These are phyloP conservation scores for Lipotes vexillifer DNA, from an alignment of 2,113 vertebrate genomes.

Conservation along the genomic window DNA sequence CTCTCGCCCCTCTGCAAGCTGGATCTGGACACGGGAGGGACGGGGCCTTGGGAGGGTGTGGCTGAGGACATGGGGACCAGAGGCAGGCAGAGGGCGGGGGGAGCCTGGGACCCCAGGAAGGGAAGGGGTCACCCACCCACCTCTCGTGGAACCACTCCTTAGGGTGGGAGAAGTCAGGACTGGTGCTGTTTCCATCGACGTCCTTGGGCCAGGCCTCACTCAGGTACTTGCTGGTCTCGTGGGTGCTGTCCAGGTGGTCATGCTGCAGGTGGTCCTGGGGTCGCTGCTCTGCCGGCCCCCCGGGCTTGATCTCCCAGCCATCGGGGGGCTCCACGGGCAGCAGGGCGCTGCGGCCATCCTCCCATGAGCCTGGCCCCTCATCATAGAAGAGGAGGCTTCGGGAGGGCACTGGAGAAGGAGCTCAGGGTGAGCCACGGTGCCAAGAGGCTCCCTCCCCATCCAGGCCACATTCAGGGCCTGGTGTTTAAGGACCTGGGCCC, in stretches of 20 bases:
- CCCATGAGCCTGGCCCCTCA: conserved; percentile 87
- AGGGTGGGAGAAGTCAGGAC: conserved; percentile 79
- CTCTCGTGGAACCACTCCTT: conserved; percentile 81
- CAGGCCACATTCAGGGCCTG: neutral
- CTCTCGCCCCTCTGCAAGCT: neutral
- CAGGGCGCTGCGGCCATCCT: conserved; percentile 84
- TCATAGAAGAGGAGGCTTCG: conserved; percentile 97
- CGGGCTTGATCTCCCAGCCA: conserved; percentile 82
- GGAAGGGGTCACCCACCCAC: conserved; percentile 66
- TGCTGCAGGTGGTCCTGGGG: conserved; percentile 70
- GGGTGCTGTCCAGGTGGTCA: conserved; percentile 74
- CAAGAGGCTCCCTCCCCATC: fast-evolving
- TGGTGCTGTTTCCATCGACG: conserved; percentile 76
- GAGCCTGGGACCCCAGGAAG: neutral
- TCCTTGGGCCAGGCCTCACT: conserved; percentile 79
- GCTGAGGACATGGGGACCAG: conserved; percentile 53
- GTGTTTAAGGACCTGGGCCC: neutral
- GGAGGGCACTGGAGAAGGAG: conserved; percentile 89
- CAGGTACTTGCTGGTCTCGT: conserved; percentile 86
- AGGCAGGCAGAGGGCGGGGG: conserved; percentile 31
- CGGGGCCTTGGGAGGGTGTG: conserved; percentile 59
- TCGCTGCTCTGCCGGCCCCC: conserved; percentile 75
- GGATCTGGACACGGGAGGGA: neutral
- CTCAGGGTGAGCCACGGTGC: fast-evolving
- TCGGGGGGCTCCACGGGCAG: conserved; percentile 86